These are phyloP conservation scores for Pachymerium ferrugineum DNA, from an alignment of 2,888 invertebrate genomes.

Conservation along the genomic window DNA sequence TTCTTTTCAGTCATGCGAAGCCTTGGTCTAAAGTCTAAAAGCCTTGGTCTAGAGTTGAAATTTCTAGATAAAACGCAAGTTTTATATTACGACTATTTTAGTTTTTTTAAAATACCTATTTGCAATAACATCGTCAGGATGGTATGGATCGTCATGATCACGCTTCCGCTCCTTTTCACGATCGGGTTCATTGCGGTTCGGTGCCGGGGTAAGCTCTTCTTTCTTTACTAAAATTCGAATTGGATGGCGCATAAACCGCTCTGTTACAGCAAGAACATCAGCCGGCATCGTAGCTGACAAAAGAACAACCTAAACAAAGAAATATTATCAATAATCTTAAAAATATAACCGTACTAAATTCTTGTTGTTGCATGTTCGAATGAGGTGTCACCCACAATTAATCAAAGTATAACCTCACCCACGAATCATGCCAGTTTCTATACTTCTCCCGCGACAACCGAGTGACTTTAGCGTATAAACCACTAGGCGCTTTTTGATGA, in stretches of 20 bases:
- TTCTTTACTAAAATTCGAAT: slow-evolving; percentile 96
- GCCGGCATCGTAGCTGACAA: slow-evolving; percentile 98
- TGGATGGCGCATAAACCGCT: slow-evolving; percentile 95
- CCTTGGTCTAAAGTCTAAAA: no score
- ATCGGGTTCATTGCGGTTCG: no score
- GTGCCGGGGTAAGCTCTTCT: slow-evolving; percentile 91
- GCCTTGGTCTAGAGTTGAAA: no score
- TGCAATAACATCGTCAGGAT: no score
- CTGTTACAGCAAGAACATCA: slow-evolving; percentile 96
- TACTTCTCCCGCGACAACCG: slow-evolving; percentile 29
- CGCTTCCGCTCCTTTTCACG: no score
- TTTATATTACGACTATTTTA: no score
- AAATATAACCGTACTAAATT: background rate
- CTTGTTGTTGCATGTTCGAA: background rate
- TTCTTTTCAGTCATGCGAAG: no score
- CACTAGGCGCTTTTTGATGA: background rate
- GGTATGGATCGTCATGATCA: no score
- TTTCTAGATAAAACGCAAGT: no score
- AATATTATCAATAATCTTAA: background rate
- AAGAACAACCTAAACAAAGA: slow-evolving; percentile 64
- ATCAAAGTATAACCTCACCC: slow-evolving; percentile 8
- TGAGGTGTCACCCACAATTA: background rate
- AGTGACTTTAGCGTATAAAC: background rate
- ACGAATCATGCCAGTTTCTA: slow-evolving; percentile 4
- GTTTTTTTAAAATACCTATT: no score